Conservation (phyloP, 2,888 invertebrate genomes). For the Galerucella nymphaeae region DNA sequence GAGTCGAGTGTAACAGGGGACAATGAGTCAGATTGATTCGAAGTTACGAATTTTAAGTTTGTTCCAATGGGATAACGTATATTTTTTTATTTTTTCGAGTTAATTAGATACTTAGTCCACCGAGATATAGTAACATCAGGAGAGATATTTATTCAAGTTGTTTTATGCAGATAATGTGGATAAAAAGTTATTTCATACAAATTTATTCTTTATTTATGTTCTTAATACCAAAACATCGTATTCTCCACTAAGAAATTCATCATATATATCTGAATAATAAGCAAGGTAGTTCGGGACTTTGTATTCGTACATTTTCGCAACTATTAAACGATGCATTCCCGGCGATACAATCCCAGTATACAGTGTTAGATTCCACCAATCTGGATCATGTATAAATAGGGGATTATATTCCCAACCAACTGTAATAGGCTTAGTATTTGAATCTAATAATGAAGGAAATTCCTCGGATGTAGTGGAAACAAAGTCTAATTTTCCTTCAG, state of each 20-base stretch:
- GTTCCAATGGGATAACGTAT: constrained; percentile 33
- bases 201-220: too few species aligned
- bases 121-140: neutral
- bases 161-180: too few species aligned
- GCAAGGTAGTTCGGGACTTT: neutral
- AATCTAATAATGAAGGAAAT: neutral
- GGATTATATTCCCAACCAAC: neutral
- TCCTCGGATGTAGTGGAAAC: neutral
- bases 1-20: constrained; percentile 26
- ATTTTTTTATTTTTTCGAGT: constrained; percentile 29
- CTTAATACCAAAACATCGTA: neutral
- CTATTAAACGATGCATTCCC: neutral
- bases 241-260: neutral
- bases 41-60: constrained; percentile 34
- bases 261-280: neutral
- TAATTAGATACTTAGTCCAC: constrained; percentile 32
- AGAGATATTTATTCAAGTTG: too few species aligned
- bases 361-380: neutral
- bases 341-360: neutral
- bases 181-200: too few species aligned
- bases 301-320: neutral
- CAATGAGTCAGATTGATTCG: constrained; percentile 41
- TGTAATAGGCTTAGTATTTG: neutral
- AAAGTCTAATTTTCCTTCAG: neutral
- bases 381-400: neutral